These are phyloP conservation scores for Agriopis leucophaearia DNA, from an alignment of 2,888 invertebrate species.

Conservation along the genomic window DNA sequence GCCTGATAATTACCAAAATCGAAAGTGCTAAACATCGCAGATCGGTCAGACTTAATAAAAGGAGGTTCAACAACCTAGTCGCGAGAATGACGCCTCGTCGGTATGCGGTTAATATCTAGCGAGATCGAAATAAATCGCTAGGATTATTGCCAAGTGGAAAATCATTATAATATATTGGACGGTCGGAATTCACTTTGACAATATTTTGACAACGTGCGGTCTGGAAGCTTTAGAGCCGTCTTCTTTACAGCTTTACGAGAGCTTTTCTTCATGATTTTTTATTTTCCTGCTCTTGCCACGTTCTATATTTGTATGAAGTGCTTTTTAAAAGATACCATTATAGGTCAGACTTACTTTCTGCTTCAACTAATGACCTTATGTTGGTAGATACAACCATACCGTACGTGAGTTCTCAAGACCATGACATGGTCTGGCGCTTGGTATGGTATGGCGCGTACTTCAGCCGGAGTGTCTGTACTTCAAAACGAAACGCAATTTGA, in stretches of 20 bases:
- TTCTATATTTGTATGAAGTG: constrained; percentile 58
- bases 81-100: constrained; percentile 73
- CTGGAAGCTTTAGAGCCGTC: constrained; percentile 70
- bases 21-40: constrained; percentile 60
- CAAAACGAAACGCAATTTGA: no score
- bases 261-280: constrained; percentile 68
- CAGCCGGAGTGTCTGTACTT: no score
- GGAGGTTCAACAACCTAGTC: constrained; percentile 81
- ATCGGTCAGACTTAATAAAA: constrained; percentile 70
- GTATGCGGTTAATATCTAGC: constrained; percentile 82
- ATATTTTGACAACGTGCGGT: constrained; percentile 85
- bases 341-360: no score
- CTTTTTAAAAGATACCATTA: constrained; percentile 11
- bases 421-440: no score
- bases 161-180: constrained; percentile 85
- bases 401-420: no score
- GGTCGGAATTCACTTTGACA: constrained; percentile 84
- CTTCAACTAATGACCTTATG: no score
- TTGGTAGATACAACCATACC: no score
- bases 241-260: constrained; percentile 54
- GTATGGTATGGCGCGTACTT: no score
- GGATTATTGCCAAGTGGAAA: constrained; percentile 86
- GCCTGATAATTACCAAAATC: constrained; percentile 62
- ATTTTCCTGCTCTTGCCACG: constrained; percentile 54
- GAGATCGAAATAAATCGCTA: constrained; percentile 85